Base-by-base conservation (phyloP, 2,888 invertebrate genomes). In the Pachycephus smyrnensis region DNA sequence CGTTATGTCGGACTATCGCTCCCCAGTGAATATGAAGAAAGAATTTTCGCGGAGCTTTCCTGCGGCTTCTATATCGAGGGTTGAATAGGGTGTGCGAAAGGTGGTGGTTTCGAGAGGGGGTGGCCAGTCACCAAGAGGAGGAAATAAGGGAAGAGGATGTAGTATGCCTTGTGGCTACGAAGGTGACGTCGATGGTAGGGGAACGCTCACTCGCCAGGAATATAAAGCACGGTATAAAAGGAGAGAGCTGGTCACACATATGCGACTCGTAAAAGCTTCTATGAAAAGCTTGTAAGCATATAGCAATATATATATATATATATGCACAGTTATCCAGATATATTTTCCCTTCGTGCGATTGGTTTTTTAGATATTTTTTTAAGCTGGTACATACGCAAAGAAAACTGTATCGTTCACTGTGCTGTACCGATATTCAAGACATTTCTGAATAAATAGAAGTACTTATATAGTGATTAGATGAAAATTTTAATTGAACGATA, bases 21-120 rank as follows among this genome's bases (percentile, higher is more conserved):
- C 91, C 91, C 91, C 84, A 86, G 90, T 87, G 91, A 88, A 89
- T 90, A 89, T 88, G 86, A 89, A 89, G 86, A 88, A 89, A 86
- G 87, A 89, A 90, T 89, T 87, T 83, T 84, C 81, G 55, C 55
- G 81, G 82, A 84, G 82, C 81, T 82, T 82, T 77, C 75, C 55
- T 55, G 69, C 55, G 77, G 77, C 77, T 35, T 55, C 71, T 32
- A 32, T 71, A 33, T 33, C 32, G 71, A 33, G 31, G 71, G 31
- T 31, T 33, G 71, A 31, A 71, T 71, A 78, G 75, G 76, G 79
- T 68, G 69, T 35, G 69, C 15, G 23, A 35, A 32, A 69, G 79
- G 71, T 77, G 82, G 73, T 40, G 76, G 75, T 73, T 80, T 68
- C 68, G 75, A 77, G 68, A 79, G 76, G 74, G 75, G 69, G 81